phyloP scores from a whole-genome alignment of 2,113 vertebrate species.

The Cathartes aura region DNA sequence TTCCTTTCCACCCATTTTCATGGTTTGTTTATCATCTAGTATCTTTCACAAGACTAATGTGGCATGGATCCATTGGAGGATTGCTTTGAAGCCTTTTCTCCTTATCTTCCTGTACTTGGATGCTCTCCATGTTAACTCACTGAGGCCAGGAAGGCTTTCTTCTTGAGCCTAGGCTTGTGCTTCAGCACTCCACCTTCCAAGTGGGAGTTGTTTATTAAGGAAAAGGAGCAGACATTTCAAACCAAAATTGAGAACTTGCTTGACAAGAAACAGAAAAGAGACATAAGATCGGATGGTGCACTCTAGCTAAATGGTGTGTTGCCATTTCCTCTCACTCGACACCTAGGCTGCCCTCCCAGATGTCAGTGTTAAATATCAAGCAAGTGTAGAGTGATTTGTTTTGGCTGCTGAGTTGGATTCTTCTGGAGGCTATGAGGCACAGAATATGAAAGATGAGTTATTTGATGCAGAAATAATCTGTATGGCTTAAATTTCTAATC shows the following conservation, averaged over 20 bases:
- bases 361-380: not conserved
- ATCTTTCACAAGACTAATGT: not conserved
- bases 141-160: not conserved
- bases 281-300: not conserved
- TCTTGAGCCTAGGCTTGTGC: not conserved
- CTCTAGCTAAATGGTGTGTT: conserved; percentile 11
- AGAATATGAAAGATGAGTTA: not conserved
- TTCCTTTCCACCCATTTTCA: not conserved
- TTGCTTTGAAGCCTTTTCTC: not conserved
- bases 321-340: conserved; percentile 25
- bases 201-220: not conserved
- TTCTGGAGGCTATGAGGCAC: not conserved
- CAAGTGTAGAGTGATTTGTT: conserved; percentile 41
- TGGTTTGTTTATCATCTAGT: not conserved
- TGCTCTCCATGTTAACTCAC: not conserved
- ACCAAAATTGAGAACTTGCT: not conserved
- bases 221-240: not conserved
- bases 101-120: not conserved
- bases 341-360: not conserved
- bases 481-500: not conserved
- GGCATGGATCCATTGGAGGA: not conserved
- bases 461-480: not conserved
- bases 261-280: conserved; percentile 22
- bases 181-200: not conserved
- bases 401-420: conserved; percentile 7